Evolutionary conservation across 2,888 invertebrate species (phyloP).

Genomic region (Euplexia lucipara): DNA sequence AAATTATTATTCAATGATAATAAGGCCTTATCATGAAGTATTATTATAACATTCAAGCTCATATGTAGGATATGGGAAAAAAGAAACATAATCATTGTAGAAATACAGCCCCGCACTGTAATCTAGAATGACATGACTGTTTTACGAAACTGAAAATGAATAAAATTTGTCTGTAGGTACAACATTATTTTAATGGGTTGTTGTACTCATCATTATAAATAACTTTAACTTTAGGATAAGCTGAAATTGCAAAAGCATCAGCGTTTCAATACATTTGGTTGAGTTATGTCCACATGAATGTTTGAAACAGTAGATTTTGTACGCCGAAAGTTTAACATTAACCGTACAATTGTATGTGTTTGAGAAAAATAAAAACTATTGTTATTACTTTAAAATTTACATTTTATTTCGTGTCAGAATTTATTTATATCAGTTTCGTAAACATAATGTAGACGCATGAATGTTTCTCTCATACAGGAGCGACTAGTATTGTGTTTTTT

Average conservation of each 20-base stretch:
- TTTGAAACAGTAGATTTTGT: too few relatives aligned
- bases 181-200: too few relatives aligned
- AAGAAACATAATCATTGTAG: neutral
- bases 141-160: slow-evolving; percentile 24
- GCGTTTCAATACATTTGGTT: too few relatives aligned
- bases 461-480: neutral
- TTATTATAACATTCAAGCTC: slow-evolving; percentile 17
- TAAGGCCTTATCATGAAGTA: neutral
- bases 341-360: too few relatives aligned
- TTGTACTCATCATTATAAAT: too few relatives aligned
- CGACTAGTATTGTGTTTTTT: slow-evolving; percentile 16
- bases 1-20: too few relatives aligned
- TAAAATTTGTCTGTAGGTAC: neutral
- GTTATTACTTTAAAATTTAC: neutral
- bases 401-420: neutral
- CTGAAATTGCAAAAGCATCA: too few relatives aligned
- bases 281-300: too few relatives aligned
- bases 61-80: slow-evolving; percentile 12
- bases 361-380: too few relatives aligned
- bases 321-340: too few relatives aligned
- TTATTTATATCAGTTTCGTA: slow-evolving; percentile 7
- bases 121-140: slow-evolving; percentile 5
- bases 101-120: slow-evolving; percentile 17
- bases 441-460: neutral
- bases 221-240: too few relatives aligned